Evolutionary conservation across 1,140 invertebrate species (phyloP).

Genomic region (Archivesica marissinica): DNA sequence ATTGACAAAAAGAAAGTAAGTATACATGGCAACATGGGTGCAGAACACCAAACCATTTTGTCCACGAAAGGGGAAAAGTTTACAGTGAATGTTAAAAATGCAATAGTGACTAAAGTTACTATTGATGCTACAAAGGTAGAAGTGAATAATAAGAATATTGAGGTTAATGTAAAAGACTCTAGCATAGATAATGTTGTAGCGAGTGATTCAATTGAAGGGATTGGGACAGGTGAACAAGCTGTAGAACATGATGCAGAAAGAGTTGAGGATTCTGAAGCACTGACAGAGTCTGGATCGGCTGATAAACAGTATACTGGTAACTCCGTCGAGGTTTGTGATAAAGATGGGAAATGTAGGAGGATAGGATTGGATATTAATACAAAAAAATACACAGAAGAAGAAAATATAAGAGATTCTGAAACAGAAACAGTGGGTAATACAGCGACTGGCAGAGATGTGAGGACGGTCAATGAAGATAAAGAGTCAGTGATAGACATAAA

Average conservation of each 20-base stretch:
- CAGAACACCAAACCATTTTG: constrained; percentile 14
- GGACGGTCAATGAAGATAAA: background rate
- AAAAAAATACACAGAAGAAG: constrained; percentile 44
- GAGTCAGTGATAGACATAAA: background rate
- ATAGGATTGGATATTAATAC: constrained; percentile 39
- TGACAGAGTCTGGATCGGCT: no score
- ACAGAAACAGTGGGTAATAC: background rate
- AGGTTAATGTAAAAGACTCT: background rate
- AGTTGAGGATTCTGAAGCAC: background rate
- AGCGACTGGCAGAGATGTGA: background rate
- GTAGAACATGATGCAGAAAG: background rate
- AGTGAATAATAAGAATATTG: constrained; percentile 20
- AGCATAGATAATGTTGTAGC: background rate
- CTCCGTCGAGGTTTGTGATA: background rate
- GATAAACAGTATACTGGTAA: background rate
- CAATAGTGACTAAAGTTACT: background rate
- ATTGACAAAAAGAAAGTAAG: background rate
- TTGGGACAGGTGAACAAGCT: background rate
- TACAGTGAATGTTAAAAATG: constrained; percentile 26
- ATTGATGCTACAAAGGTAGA: constrained; percentile 11
- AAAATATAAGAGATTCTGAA: constrained; percentile 9
- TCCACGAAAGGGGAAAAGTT: constrained; percentile 41
- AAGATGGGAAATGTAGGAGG: constrained; percentile 10
- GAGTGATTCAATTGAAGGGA: constrained; percentile 33
- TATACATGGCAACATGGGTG: constrained; percentile 15